Evolutionary conservation across 2,888 invertebrate species (phyloP).

Genomic region (Pheosia gnoma): DNA sequence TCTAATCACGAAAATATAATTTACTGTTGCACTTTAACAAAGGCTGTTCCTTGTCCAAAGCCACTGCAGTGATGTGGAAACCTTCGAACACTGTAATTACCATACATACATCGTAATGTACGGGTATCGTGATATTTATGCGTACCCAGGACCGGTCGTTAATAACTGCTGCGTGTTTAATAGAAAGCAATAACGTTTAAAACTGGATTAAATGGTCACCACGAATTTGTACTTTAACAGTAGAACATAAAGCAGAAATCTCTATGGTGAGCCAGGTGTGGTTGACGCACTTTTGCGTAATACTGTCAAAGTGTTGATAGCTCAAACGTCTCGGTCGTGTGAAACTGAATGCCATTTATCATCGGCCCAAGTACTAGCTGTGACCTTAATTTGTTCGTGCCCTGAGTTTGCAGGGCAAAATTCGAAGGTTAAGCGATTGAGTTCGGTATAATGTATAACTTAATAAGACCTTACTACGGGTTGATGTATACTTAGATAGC

Average conservation of each 20-base stretch:
- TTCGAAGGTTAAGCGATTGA: conserved; percentile 20
- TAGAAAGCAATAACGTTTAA: conserved; percentile 3
- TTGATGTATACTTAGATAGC: neutral
- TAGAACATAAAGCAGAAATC: neutral
- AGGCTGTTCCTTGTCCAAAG: conserved; percentile 1
- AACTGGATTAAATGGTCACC: neutral
- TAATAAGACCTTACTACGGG: neutral
- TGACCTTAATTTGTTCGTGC: conserved; percentile 33
- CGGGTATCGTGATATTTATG: conserved; percentile 31
- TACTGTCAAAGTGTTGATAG: conserved; percentile 24
- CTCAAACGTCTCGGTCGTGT: conserved; percentile 34
- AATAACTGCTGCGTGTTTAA: conserved; percentile 27
- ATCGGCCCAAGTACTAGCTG: conserved; percentile 25
- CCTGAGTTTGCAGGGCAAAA: conserved; percentile 20
- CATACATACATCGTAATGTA: conserved; percentile 19
- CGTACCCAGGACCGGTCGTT: conserved; percentile 39
- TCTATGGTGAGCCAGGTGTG: neutral
- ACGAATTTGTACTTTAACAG: neutral
- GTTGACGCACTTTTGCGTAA: neutral
- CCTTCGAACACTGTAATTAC: conserved; percentile 38
- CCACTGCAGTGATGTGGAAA: conserved; percentile 28
- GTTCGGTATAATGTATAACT: neutral
- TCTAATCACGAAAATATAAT: no score
- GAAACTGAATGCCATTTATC: conserved; percentile 46
- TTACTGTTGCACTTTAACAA: neutral